These are phyloP conservation scores for Bellardia pandia DNA, from an alignment of 2,888 invertebrate species.

Conservation along the genomic window DNA sequence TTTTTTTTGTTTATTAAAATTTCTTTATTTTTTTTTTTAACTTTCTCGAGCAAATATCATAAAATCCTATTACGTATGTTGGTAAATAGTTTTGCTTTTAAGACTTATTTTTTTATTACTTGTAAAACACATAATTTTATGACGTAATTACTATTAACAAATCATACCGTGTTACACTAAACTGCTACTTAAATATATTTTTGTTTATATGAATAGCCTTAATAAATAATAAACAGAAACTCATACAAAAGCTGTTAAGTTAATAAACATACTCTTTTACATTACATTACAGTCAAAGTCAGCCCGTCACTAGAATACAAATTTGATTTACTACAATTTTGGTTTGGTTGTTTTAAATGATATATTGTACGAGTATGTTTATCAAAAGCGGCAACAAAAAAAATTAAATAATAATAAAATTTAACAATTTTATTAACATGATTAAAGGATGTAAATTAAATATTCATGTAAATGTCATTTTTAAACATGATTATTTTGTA, in stretches of 20 bases:
- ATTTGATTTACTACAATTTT: conserved; percentile 54
- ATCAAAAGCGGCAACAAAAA: conserved; percentile 50
- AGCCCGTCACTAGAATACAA: conserved; percentile 39
- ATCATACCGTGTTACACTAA: background rate
- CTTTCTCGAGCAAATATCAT: background rate
- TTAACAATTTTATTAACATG: conserved; percentile 69
- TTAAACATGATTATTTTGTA: conserved; percentile 67
- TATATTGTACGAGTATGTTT: conserved; percentile 13
- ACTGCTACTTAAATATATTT: background rate
- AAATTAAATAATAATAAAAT: conserved; percentile 58
- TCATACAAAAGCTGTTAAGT: no score
- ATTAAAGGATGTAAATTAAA: conserved; percentile 73
- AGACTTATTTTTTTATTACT: background rate
- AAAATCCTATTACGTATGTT: background rate
- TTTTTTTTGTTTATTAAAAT: background rate
- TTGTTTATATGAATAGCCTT: conserved; percentile 6
- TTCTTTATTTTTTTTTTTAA: background rate
- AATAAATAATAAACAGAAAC: background rate
- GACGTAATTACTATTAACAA: conserved; percentile 20
- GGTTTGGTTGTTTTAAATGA: conserved; percentile 17
- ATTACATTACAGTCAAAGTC: background rate
- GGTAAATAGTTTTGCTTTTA: background rate
- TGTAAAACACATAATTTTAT: background rate
- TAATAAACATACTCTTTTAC: background rate
- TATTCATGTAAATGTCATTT: conserved; percentile 72